Evolutionary conservation across 2,888 invertebrate genomes (phyloP).

Genomic region (Cetonia aurata): DNA sequence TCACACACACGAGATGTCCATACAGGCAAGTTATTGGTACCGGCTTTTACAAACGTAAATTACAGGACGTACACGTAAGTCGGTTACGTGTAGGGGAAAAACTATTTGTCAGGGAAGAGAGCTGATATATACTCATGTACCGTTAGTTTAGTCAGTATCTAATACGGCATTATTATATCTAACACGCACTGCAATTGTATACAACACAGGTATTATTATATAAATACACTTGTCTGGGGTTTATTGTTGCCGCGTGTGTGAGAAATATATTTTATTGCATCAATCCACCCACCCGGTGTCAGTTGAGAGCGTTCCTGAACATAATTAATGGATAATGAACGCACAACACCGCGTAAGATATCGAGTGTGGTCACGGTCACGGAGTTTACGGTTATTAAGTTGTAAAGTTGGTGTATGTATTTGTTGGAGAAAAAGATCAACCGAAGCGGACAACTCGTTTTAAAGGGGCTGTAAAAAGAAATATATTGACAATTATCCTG

Average conservation of each 20-base stretch:
- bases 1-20: constrained; percentile 16
- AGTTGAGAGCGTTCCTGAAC: constrained; percentile 30
- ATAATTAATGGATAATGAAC: constrained; percentile 37
- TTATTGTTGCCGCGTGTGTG: constrained; percentile 33
- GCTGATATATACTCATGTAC: neutral
- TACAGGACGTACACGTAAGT: constrained; percentile 9
- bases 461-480: constrained; percentile 8
- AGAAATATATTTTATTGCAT: constrained; percentile 38
- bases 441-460: constrained; percentile 15
- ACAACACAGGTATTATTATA: constrained; percentile 6
- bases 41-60: constrained; percentile 12
- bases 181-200: neutral
- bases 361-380: constrained; percentile 30
- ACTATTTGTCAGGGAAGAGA: constrained; percentile 21
- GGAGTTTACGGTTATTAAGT: constrained; percentile 19
- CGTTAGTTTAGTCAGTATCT: constrained; percentile 30
- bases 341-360: constrained; percentile 4
- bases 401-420: constrained; percentile 23
- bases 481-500: constrained; percentile 17
- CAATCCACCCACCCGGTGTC: constrained; percentile 36
- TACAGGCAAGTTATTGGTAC: constrained; percentile 3
- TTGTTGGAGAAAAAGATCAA: constrained; percentile 9
- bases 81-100: constrained; percentile 10
- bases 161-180: constrained; percentile 31
- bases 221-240: constrained; percentile 24